Conservation (phyloP, 2,888 invertebrate species). For the Euzophera pinguis region DNA sequence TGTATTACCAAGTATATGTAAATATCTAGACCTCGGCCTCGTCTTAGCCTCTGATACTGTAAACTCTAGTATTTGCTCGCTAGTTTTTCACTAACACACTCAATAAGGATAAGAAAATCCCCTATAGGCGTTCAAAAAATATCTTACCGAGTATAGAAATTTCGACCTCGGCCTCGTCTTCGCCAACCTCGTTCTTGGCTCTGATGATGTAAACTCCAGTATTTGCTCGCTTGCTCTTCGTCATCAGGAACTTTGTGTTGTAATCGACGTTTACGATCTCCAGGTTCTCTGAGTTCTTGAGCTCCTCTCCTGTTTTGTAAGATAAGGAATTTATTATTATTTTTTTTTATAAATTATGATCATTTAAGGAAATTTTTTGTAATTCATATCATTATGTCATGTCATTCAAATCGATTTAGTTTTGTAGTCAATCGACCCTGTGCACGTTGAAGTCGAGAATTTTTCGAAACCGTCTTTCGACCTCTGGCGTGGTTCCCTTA, state of each 20-base stretch:
- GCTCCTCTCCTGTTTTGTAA: slow-evolving; percentile 48
- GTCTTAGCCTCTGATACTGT: slow-evolving; percentile 94
- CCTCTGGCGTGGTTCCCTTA: no score
- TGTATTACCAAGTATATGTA: slow-evolving; percentile 82
- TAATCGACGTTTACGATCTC: slow-evolving; percentile 92
- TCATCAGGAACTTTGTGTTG: slow-evolving; percentile 93
- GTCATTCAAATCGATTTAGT: no score
- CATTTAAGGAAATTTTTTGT: no score
- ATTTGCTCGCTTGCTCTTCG: slow-evolving; percentile 88
- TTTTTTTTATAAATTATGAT: no score
- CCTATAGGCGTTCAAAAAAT: no score
- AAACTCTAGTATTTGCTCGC: slow-evolving; percentile 91
- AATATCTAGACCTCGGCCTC: slow-evolving; percentile 94
- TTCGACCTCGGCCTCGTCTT: slow-evolving; percentile 94
- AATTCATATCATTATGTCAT: no score
- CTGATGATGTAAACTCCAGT: slow-evolving; percentile 93
- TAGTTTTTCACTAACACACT: no score
- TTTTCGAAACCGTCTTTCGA: no score
- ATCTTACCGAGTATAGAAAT: slow-evolving; percentile 86
- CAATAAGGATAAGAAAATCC: neutral
- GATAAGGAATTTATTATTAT: neutral
- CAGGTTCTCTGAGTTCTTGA: slow-evolving; percentile 81
- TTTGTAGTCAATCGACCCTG: no score
- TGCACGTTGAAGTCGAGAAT: no score
- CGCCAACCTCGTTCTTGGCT: slow-evolving; percentile 95